Evolutionary conservation across 2,888 invertebrate species (phyloP).

Genomic region (Chrysolina oricalcia): DNA sequence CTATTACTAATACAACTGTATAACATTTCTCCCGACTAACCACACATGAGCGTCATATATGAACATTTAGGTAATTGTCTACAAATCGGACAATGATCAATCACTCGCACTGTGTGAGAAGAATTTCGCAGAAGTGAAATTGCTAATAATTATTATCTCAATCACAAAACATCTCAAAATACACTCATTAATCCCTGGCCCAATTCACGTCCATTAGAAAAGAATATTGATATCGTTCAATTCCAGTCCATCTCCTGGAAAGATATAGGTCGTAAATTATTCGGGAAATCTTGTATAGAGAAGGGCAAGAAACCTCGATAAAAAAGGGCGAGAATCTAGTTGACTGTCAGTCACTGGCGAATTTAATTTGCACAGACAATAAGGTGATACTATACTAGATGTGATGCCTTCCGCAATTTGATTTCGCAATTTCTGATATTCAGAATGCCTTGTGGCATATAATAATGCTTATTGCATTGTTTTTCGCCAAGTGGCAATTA

Average conservation of each 20-base stretch:
- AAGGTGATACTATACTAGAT: slow-evolving; percentile 35
- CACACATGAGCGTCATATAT: too few relatives aligned
- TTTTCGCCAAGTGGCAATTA: slow-evolving; percentile 48
- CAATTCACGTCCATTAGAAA: neutral
- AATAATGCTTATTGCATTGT: slow-evolving; percentile 49
- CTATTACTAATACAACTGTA: too few relatives aligned
- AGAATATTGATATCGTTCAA: slow-evolving; percentile 5
- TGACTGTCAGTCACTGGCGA: slow-evolving; percentile 47
- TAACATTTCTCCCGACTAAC: too few relatives aligned
- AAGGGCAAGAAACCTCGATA: slow-evolving; percentile 28
- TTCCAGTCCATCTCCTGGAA: slow-evolving; percentile 12
- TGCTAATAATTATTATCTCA: too few relatives aligned
- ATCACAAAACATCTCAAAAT: neutral
- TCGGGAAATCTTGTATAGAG: slow-evolving; percentile 22
- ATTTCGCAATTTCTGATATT: slow-evolving; percentile 52
- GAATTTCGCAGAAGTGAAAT: too few relatives aligned
- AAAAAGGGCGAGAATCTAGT: slow-evolving; percentile 24
- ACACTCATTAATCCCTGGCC: neutral
- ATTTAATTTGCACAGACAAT: slow-evolving; percentile 54
- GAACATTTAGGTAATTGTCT: too few relatives aligned
- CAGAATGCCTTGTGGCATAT: slow-evolving; percentile 46
- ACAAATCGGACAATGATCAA: too few relatives aligned
- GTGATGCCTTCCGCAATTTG: slow-evolving; percentile 51
- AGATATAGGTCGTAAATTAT: slow-evolving; percentile 23
- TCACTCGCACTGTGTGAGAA: too few relatives aligned